Evolutionary conservation across 1,140 invertebrate genomes (phyloP), one percentile per base, ranked within the genome.

Genomic region (Conus betulinus): DNA sequence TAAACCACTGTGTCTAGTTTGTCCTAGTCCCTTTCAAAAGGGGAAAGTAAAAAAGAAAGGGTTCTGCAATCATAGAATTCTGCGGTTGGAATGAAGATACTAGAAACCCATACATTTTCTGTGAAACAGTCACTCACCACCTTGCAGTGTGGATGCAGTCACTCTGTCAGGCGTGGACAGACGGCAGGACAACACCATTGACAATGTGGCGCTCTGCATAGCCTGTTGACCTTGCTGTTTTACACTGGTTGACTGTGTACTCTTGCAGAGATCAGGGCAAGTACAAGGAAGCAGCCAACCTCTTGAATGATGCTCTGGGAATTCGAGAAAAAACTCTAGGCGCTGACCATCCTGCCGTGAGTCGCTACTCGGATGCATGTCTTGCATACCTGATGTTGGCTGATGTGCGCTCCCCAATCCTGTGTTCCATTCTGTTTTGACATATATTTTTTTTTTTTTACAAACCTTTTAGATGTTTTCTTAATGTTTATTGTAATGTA

Each of bases 251-350:
- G 67, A 71, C 20, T 71, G 20, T 71, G 67, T 71, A 71, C 67
- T 6, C 67, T 71, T 93, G 89, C 93, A 95, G 94, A 94, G 97
- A 98, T 95, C 98, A 99, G 96, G 99, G 99, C 94, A 99, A 99
- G 96, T 99, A 99, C 95, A 99, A 99, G 95, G 99, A 99, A 95
- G 99, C 99, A 13, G 99, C 99, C 0, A 99, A 99, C 96, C 96
- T 99, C 81, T 95, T 99, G 91, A 99, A 99, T 95, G 99, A 99
- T 96, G 99, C 99, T 23, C 96, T 99, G 78, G 97, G 97, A 53
- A 99, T 99, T 94, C 96, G 99, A 85, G 99, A 99, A 95, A 99
- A 99, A 95, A 99, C 99, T 1, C 96, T 99, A 17, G 99, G 99
- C 76, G 98, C 99, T 95, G 99, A 99, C 96, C 99, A 99, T 95